Conservation (phyloP, 2,797 vertebrate genomes). For the Heliangelus exortis region DNA sequence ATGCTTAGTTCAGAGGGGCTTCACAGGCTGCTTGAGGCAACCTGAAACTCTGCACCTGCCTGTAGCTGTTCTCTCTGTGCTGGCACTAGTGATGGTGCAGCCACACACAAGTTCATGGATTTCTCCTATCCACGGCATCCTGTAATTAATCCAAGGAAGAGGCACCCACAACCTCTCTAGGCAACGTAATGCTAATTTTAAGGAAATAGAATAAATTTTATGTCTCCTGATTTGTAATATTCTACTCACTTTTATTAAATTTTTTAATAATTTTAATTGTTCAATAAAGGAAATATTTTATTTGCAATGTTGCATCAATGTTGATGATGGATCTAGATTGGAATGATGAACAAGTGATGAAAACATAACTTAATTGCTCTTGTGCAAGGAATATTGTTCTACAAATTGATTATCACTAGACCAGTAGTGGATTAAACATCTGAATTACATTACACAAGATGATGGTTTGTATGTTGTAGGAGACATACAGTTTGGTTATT, state of each 20-base stretch:
- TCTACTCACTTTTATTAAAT: not conserved
- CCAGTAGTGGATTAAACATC: not conserved
- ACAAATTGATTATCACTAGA: not conserved
- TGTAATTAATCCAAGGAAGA: not conserved
- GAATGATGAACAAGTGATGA: not conserved
- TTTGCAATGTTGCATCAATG: not conserved
- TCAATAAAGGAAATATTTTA: not conserved
- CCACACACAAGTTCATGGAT: not conserved
- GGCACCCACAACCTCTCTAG: no score
- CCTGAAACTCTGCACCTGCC: not conserved
- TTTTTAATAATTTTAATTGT: not conserved
- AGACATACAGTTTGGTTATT: not conserved
- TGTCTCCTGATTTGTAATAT: not conserved
- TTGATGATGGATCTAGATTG: not conserved
- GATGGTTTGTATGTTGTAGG: not conserved
- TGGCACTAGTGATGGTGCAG: not conserved
- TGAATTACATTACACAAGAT: not conserved
- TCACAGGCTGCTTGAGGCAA: not conserved
- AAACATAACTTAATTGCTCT: not conserved
- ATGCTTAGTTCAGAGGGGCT: not conserved
- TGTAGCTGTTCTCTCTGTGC: not conserved
- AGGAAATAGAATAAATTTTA: not conserved
- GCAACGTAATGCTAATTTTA: no score
- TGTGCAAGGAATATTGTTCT: not conserved
- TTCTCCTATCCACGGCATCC: not conserved